Evolutionary conservation across 2,888 invertebrate species (phyloP).

Genomic region (Cataglyphis albicans): DNA sequence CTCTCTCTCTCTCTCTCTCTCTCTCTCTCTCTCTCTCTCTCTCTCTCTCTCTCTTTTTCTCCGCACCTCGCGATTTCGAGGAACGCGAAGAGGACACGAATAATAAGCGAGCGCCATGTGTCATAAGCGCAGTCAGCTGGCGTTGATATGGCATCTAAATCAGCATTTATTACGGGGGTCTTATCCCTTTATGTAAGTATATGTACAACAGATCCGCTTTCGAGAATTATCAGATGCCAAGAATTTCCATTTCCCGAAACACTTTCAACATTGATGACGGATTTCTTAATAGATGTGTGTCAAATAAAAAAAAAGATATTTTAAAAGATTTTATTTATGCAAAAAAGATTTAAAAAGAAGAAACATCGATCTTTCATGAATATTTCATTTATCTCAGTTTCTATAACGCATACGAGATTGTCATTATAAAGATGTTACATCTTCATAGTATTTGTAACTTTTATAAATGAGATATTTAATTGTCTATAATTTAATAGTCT

Average conservation of each 20-base stretch:
- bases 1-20: neutral
- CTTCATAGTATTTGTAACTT: neutral
- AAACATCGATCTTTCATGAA: neutral
- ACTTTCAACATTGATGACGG: neutral
- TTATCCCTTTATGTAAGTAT: neutral
- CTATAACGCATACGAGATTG: neutral
- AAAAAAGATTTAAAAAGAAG: no score
- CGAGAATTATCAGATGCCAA: conserved; percentile 4
- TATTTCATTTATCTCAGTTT: neutral
- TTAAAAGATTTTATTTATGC: neutral
- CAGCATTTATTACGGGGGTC: conserved; percentile 67
- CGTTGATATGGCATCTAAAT: conserved; percentile 70
- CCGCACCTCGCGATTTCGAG: conserved; percentile 3
- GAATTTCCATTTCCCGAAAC: conserved; percentile 8
- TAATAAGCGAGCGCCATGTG: conserved; percentile 57
- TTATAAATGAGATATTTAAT: no score
- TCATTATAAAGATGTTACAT: neutral
- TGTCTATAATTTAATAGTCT: neutral
- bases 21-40: neutral
- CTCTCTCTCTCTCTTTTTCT: neutral
- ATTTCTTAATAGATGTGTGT: conserved; percentile 9
- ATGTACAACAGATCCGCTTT: conserved; percentile 39
- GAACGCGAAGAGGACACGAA: conserved; percentile 24
- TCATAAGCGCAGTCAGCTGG: conserved; percentile 53
- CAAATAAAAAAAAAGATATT: neutral